Percentiles rank a stretch among this genome's conserved stretches.
Evolutionary conservation across 2,888 invertebrate species (phyloP).

Genomic region (Alviniconcha strummeri): DNA sequence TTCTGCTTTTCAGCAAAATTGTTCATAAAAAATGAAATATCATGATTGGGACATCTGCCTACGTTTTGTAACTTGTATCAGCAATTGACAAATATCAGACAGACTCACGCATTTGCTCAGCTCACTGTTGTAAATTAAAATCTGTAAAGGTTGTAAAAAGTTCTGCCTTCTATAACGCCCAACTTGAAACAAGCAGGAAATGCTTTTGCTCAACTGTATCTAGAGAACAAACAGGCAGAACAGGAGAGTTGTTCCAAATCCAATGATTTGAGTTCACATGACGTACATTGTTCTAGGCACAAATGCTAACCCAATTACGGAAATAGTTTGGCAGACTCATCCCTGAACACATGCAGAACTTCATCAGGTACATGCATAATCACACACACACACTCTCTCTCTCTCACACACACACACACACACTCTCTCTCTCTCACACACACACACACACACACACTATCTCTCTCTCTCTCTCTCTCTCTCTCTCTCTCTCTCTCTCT

Average conservation of each 20-base stretch:
- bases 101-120: no score
- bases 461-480: not conserved
- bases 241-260: not conserved
- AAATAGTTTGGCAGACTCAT: conserved; percentile 25
- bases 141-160: no score
- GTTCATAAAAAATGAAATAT: no score
- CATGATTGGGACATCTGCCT: no score
- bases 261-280: not conserved
- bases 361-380: not conserved
- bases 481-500: not conserved
- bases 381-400: not conserved
- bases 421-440: not conserved
- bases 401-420: not conserved
- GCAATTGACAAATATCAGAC: no score
- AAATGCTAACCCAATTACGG: conserved; percentile 19
- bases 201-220: no score
- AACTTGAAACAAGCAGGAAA: no score
- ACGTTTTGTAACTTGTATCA: no score
- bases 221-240: not conserved
- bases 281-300: conserved; percentile 14
- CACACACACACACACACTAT: not conserved
- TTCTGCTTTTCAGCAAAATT: not conserved
- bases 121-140: no score
- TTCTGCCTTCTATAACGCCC: no score
- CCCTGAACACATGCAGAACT: conserved; percentile 7